These are phyloP conservation scores for Marisa cornuarietis DNA, from an alignment of 1,140 invertebrate genomes.

Conservation along the genomic window DNA sequence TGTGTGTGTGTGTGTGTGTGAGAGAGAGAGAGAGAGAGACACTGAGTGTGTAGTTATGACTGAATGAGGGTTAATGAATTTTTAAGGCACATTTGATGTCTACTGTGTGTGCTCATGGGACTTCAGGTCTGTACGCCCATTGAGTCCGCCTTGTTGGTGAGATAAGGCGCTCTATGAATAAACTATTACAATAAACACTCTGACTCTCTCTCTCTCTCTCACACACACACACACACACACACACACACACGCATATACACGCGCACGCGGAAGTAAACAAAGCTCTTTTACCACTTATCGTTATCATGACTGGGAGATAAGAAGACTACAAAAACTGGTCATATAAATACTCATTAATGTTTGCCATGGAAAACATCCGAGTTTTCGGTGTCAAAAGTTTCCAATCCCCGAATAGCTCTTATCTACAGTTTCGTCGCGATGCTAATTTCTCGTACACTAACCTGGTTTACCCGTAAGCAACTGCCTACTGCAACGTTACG, in stretches of 20 bases:
- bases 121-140: neutral
- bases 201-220: neutral
- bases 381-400: too few species aligned
- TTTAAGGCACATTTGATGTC: neutral
- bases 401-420: too few species aligned
- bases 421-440: too few species aligned
- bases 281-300: neutral
- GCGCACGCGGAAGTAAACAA: neutral
- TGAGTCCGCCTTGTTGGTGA: neutral
- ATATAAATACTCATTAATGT: too few species aligned
- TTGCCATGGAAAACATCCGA: too few species aligned
- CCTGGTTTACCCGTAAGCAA: too few species aligned
- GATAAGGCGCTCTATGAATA: neutral
- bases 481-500: too few species aligned
- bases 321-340: too few species aligned
- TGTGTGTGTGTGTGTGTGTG: neutral
- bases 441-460: too few species aligned
- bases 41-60: neutral
- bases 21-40: neutral
- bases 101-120: neutral
- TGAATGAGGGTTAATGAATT: neutral
- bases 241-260: neutral
- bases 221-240: constrained; percentile 4
- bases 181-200: neutral
- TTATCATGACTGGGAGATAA: too few species aligned